Evolutionary conservation across 1,140 invertebrate genomes (phyloP).

Genomic region (Luehdorfia chinensis): DNA sequence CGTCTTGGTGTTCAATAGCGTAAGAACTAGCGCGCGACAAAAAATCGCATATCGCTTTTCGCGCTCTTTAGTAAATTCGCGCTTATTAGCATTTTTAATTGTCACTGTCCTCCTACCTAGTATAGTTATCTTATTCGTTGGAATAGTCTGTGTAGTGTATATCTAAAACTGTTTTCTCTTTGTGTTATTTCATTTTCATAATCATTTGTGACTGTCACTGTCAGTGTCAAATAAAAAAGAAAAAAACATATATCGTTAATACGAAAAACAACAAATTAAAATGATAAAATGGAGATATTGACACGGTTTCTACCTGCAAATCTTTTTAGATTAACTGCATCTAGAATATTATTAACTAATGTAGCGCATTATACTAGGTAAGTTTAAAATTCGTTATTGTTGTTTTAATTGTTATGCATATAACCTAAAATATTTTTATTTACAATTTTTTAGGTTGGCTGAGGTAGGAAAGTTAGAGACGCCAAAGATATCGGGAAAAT

Average conservation of each 20-base stretch:
- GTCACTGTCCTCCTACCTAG: too few relatives aligned
- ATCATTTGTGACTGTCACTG: too few relatives aligned
- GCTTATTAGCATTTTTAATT: too few relatives aligned
- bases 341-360: slow-evolving; percentile 61
- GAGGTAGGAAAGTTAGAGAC: slow-evolving; percentile 82
- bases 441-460: slow-evolving; percentile 71
- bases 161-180: too few relatives aligned
- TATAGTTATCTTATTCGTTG: too few relatives aligned
- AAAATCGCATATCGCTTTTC: too few relatives aligned
- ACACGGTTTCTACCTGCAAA: slow-evolving; percentile 61
- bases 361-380: slow-evolving; percentile 66
- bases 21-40: too few relatives aligned
- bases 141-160: too few relatives aligned
- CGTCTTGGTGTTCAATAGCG: too few relatives aligned
- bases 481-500: slow-evolving; percentile 92
- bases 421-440: slow-evolving; percentile 45
- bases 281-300: slow-evolving; percentile 74
- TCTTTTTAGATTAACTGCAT: slow-evolving; percentile 53
- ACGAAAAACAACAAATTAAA: slow-evolving; percentile 60
- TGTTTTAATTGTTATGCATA: slow-evolving; percentile 35
- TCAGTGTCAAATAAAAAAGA: slow-evolving; percentile 57
- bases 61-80: too few relatives aligned
- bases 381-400: slow-evolving; percentile 17
- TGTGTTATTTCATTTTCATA: too few relatives aligned
- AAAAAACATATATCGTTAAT: slow-evolving; percentile 30